Evolutionary conservation across 2,888 invertebrate genomes (phyloP), one percentile per base, ranked within the genome.

Genomic region (Drosophila nr. medialis): DNA sequence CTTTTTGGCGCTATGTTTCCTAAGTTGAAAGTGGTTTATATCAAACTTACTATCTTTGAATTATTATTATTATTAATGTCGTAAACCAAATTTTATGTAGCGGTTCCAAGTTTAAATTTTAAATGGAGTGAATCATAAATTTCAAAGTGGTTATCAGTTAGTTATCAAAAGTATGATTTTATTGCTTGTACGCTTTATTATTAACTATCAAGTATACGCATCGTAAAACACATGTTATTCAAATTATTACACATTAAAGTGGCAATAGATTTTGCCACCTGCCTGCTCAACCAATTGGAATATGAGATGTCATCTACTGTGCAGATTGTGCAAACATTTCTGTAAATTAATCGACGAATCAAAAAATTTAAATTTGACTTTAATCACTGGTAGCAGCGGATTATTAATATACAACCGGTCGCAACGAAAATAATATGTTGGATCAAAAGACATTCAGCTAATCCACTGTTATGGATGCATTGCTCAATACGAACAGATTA

Each of bases 381-480:
- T 74, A 83, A 88, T 77, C 80, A 77, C 72, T 30, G 48, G 50
- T 68, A 80, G 83, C 66, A 55, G 72, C 59, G 63, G 77, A 54
- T 67, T 60, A 68, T 71, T 78, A 81, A 72, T 73, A 27, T 29
- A 64, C 61, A 58, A 68, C 74, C 72, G 64, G 78, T 75, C 48
- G 36, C 32, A 27, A 40, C 24, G 24, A 24, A 42, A 29, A 62
- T 15, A 27, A 24, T 18, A 34, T 18, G 13, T 50, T 34, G 51
- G 34, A 32, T 27, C 11, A 56, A 51, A 60, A 58, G 75, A 36
- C 63, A 49, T 29, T 61, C 55, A 51, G 69, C 68, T 62, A 50
- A 78, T 77, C 68, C 61, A 58, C 15, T 42, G n/a, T 38, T 60
- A 72, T 70, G 60, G 60, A 40, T 29, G 48, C 50, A 42, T 79